phyloP scores from a whole-genome alignment of 2,888 invertebrate genomes.

The Cheilosia scutellata region DNA sequence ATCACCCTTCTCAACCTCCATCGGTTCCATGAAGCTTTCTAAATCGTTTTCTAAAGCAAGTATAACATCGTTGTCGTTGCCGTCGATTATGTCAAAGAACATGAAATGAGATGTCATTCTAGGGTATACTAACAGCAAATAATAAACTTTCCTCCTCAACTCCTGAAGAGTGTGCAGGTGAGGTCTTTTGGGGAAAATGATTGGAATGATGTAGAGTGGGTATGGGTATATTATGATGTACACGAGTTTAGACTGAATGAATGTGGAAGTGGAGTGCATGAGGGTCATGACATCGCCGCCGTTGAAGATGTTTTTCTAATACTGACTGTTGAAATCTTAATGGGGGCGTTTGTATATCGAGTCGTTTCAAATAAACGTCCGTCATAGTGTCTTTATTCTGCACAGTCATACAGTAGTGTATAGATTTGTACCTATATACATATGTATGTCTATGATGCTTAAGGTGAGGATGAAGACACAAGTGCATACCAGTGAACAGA shows the following conservation, averaged over 20 bases:
- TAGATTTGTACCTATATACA: neutral
- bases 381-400: neutral
- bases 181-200: constrained; percentile 35
- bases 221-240: too few species aligned
- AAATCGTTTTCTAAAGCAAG: constrained; percentile 49
- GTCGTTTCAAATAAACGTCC: constrained; percentile 50
- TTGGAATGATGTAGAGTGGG: constrained; percentile 37
- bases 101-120: constrained; percentile 66
- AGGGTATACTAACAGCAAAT: constrained; percentile 62
- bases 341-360: constrained; percentile 32
- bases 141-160: constrained; percentile 33
- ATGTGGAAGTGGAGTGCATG: constrained; percentile 11
- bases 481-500: constrained; percentile 7
- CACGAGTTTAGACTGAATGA: constrained; percentile 7
- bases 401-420: neutral
- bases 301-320: constrained; percentile 28
- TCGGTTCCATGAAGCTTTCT: constrained; percentile 4
- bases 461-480: constrained; percentile 44
- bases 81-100: constrained; percentile 63
- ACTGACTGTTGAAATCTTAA: constrained; percentile 39
- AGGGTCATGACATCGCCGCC: constrained; percentile 8
- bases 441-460: neutral
- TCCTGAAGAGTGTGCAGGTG: constrained; percentile 25
- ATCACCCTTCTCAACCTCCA: neutral
- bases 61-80: constrained; percentile 32